Conservation (phyloP, 2,113 vertebrate species). For the Plotosus lineatus region DNA sequence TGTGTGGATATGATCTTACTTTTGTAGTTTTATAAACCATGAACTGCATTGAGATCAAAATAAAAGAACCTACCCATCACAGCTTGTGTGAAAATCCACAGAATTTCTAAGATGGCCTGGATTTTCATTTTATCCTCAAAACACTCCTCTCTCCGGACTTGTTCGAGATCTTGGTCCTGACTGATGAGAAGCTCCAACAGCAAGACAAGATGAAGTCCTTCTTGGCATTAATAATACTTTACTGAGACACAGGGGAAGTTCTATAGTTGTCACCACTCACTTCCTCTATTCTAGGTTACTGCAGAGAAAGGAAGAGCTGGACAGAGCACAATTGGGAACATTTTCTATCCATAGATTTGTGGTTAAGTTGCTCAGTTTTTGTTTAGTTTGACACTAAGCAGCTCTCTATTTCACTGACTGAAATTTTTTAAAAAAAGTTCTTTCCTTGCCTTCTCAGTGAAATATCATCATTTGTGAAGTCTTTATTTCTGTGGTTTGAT, state of each 20-base stretch:
- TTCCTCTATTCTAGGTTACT: background rate
- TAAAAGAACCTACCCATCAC: conserved; percentile 7
- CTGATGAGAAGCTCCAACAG: background rate
- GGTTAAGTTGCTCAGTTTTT: no score
- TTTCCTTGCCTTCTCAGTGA: no score
- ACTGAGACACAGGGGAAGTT: background rate
- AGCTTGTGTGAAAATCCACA: background rate
- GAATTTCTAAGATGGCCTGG: background rate
- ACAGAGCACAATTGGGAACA: background rate
- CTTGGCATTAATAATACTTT: no score
- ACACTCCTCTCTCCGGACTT: background rate
- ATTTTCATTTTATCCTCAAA: background rate
- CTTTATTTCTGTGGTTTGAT: no score
- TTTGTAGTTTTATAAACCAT: no score
- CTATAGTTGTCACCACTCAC: background rate
- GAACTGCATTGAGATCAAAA: no score
- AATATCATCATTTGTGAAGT: no score
- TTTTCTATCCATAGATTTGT: background rate
- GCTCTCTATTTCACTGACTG: no score
- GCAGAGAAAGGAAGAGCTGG: background rate
- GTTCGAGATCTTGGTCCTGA: background rate
- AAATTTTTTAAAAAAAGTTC: no score
- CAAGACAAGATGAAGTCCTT: background rate
- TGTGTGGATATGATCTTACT: no score
- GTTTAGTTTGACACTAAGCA: no score